phyloP scores from a whole-genome alignment of 2,113 vertebrate genomes.

The Haliaeetus leucogaster region DNA sequence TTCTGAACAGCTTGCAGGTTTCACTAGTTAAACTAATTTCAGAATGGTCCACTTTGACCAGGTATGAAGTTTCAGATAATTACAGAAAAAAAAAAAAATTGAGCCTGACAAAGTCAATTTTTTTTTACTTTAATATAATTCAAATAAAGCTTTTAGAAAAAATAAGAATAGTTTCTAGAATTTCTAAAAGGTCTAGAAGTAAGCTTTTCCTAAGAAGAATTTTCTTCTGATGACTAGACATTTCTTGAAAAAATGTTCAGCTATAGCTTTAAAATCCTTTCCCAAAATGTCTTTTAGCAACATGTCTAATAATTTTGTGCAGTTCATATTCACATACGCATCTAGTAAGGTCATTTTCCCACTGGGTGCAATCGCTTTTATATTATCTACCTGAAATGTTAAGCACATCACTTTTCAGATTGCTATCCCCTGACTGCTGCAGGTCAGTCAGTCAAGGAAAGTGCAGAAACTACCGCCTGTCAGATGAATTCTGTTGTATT shows the following conservation, averaged over 20 bases:
- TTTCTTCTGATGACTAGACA: neutral
- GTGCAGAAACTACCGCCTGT: neutral
- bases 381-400: neutral
- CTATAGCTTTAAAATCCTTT: neutral
- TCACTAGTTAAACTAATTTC: neutral
- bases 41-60: neutral
- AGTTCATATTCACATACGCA: neutral
- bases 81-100: neutral
- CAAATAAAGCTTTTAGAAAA: neutral
- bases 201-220: neutral
- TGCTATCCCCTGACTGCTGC: neutral
- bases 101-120: neutral
- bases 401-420: neutral
- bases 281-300: neutral
- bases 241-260: neutral
- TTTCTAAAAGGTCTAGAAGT: neutral
- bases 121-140: neutral
- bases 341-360: neutral
- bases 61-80: neutral
- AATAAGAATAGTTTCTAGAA: neutral
- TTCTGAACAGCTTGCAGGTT: neutral
- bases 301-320: neutral
- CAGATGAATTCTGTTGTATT: neutral
- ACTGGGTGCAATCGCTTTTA: neutral
- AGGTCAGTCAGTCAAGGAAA: neutral